A percentile compares a stretch with the other conserved stretches of the same genome.
These are phyloP conservation scores for Lasioglossum malachurum DNA, from an alignment of 2,888 invertebrate genomes.

Conservation along the genomic window DNA sequence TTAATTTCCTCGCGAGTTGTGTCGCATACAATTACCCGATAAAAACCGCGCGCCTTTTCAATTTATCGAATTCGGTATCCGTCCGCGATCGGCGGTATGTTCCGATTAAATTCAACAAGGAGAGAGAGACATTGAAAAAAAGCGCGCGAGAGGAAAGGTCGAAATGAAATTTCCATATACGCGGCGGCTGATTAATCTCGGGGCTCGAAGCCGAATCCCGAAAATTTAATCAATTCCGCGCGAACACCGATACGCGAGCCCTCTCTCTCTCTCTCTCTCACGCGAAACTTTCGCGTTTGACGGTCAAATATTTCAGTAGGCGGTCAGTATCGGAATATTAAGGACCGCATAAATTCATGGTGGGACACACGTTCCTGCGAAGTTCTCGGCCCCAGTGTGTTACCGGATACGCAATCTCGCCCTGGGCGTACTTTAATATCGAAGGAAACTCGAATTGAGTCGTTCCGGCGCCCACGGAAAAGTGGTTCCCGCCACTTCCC, in stretches of 20 bases:
- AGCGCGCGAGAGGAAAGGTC: neutral
- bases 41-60: constrained; percentile 1
- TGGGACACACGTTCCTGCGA: neutral
- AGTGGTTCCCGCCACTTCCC: neutral
- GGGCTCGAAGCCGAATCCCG: neutral
- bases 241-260: neutral
- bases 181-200: constrained; percentile 13
- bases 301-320: constrained; percentile 17
- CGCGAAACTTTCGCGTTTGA: neutral
- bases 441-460: constrained; percentile 31
- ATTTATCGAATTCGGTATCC: constrained; percentile 5
- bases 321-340: constrained; percentile 39
- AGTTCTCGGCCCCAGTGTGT: neutral
- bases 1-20: neutral
- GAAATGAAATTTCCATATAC: neutral
- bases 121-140: neutral
- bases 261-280: neutral
- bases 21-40: neutral
- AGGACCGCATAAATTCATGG: neutral
- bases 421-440: constrained; percentile 38
- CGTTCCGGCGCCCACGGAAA: neutral
- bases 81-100: too few species aligned
- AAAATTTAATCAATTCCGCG: constrained; percentile 46
- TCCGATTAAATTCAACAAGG: neutral
- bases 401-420: constrained; percentile 9